Conservation (phyloP, 2,797 vertebrate genomes). For the Gephyroberyx darwinii region DNA sequence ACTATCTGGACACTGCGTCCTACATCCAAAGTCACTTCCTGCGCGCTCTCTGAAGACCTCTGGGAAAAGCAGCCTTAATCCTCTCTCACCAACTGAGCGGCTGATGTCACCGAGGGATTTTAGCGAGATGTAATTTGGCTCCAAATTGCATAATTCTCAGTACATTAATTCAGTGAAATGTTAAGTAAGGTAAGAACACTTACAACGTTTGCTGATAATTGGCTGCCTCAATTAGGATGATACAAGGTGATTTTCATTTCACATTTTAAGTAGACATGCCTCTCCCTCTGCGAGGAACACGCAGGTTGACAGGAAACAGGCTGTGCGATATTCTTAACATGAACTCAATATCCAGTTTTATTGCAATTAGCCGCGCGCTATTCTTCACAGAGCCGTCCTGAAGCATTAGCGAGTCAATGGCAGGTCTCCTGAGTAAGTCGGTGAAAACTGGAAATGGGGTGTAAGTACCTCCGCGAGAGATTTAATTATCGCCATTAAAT, state of each 20-base stretch:
- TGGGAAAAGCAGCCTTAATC: constrained; percentile 10
- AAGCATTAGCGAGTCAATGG: constrained; percentile 64
- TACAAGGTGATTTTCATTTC: constrained; percentile 37
- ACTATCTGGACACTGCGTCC: constrained; percentile 1
- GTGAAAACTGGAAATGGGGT: constrained; percentile 78
- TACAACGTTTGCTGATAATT: constrained; percentile 33
- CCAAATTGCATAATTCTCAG: constrained; percentile 11
- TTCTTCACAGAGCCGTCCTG: constrained; percentile 44
- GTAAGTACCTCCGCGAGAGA: constrained; percentile 80
- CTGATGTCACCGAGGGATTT: constrained; percentile 5
- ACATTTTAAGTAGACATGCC: constrained; percentile 17
- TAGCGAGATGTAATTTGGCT: constrained; percentile 11
- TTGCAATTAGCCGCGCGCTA: constrained; percentile 52
- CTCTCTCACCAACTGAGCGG: constrained; percentile 6
- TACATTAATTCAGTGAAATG: constrained; percentile 27
- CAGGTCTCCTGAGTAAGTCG: constrained; percentile 71
- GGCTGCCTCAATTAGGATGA: constrained; percentile 28
- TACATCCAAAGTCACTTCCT: constrained; percentile 12
- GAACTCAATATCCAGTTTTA: constrained; percentile 53
- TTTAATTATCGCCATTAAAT: constrained; percentile 88
- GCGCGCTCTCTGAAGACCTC: not conserved
- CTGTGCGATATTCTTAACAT: constrained; percentile 46
- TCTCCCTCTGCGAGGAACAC: constrained; percentile 20
- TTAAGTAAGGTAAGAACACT: constrained; percentile 6
- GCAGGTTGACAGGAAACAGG: constrained; percentile 49